Evolutionary conservation across 2,888 invertebrate genomes (phyloP).

Genomic region (Trachelus stipa): DNA sequence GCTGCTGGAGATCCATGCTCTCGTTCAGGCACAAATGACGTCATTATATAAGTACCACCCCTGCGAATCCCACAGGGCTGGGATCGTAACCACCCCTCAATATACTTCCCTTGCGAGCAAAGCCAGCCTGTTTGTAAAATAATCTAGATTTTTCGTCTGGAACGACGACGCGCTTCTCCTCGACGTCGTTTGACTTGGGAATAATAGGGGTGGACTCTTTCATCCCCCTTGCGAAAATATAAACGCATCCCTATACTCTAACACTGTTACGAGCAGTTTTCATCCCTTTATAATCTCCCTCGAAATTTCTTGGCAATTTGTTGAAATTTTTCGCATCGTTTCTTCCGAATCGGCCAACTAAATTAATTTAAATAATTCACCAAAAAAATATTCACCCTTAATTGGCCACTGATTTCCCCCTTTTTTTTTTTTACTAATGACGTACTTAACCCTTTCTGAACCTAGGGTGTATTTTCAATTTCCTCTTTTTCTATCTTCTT

Average conservation of each 20-base stretch:
- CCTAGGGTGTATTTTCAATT: background rate
- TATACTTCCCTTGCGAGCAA: background rate
- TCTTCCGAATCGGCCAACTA: background rate
- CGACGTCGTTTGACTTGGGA: background rate
- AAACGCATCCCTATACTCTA: background rate
- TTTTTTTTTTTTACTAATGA: background rate
- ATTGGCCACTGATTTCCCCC: background rate
- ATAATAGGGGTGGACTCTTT: background rate
- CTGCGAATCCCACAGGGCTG: slow-evolving; percentile 20
- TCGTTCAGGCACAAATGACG: slow-evolving; percentile 38
- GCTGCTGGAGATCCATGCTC: slow-evolving; percentile 42
- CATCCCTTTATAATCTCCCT: background rate
- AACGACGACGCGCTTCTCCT: background rate
- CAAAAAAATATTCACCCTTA: background rate
- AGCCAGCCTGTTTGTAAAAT: background rate
- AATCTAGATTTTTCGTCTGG: background rate
- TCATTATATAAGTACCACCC: slow-evolving; percentile 46
- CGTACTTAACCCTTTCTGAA: background rate
- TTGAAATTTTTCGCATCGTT: background rate
- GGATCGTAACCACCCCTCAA: background rate
- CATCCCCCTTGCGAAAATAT: background rate
- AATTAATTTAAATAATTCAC: background rate
- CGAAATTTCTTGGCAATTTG: background rate
- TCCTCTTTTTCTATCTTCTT: background rate
- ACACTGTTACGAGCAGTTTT: background rate